These are phyloP conservation scores for Dicycla oo DNA, from an alignment of 2,888 invertebrate genomes.

Conservation along the genomic window DNA sequence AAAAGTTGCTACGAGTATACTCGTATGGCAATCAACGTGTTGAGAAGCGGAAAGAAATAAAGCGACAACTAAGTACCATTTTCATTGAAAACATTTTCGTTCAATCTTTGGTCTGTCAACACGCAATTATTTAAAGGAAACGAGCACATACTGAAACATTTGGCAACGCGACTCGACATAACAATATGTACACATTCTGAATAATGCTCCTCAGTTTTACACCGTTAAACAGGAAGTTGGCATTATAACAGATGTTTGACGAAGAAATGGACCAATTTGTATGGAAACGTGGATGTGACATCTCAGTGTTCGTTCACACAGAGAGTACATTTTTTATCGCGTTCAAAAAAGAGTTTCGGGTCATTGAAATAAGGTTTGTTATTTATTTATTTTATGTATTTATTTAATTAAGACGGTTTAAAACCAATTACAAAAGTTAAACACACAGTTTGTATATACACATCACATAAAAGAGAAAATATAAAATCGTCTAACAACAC, in stretches of 20 bases:
- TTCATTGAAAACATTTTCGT: constrained; percentile 26
- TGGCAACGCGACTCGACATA: constrained; percentile 3
- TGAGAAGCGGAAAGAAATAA: constrained; percentile 28
- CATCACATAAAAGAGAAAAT: too few species aligned
- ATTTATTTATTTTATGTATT: too few species aligned
- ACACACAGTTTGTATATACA: too few species aligned
- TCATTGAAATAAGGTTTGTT: too few species aligned
- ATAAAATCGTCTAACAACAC: too few species aligned
- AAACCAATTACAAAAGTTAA: too few species aligned
- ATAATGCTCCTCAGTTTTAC: constrained; percentile 33
- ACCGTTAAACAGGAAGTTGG: constrained; percentile 34
- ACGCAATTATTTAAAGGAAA: constrained; percentile 42
- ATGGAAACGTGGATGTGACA: not conserved
- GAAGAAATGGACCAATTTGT: constrained; percentile 41
- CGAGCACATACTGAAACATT: constrained; percentile 25
- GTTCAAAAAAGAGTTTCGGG: too few species aligned
- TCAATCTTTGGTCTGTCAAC: constrained; percentile 34
- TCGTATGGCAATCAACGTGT: too few species aligned
- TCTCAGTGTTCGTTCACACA: too few species aligned
- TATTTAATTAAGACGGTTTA: too few species aligned
- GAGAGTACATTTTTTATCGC: too few species aligned
- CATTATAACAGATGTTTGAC: constrained; percentile 38
- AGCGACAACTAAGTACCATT: constrained; percentile 17
- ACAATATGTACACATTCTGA: constrained; percentile 5
- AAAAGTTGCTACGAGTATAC: too few species aligned